Percentiles rank a stretch among this genome's conserved stretches.
phyloP scores from a whole-genome alignment of 2,888 invertebrate species.

The Cephus runcator region DNA sequence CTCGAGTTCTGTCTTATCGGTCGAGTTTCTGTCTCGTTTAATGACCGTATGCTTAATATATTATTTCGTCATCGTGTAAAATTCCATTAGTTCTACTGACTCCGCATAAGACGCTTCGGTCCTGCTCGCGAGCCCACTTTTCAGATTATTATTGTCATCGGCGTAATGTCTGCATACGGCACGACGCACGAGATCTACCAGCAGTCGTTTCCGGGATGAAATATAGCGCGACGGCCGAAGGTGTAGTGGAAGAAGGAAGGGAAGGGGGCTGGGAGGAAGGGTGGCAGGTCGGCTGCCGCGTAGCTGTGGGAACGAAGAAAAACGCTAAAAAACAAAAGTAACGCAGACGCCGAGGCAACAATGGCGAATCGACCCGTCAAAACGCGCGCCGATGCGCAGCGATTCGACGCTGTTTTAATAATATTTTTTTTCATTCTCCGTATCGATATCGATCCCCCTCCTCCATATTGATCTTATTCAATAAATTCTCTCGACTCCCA shows the following conservation, averaged over 20 bases:
- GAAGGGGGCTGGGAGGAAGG: background rate
- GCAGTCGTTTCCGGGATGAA: background rate
- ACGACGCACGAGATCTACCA: background rate
- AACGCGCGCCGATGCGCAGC: constrained; percentile 45
- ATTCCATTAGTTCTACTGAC: background rate
- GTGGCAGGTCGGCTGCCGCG: background rate
- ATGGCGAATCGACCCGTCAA: constrained; percentile 57
- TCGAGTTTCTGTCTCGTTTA: background rate
- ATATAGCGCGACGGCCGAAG: background rate
- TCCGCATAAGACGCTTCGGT: background rate
- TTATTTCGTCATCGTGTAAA: background rate
- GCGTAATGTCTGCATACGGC: background rate
- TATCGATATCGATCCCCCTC: background rate
- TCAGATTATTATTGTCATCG: background rate
- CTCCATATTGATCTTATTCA: background rate
- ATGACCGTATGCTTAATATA: background rate
- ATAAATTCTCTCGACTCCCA: background rate
- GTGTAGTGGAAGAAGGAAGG: background rate
- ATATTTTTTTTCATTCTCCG: background rate
- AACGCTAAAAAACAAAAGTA: background rate
- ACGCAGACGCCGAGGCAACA: constrained; percentile 45
- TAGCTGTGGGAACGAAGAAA: constrained; percentile 4
- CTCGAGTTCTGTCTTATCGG: background rate
- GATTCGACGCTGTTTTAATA: background rate
- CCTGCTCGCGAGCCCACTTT: background rate